Base-by-base conservation (phyloP, 2,888 invertebrate genomes). In the Hypercompe scribonia region DNA sequence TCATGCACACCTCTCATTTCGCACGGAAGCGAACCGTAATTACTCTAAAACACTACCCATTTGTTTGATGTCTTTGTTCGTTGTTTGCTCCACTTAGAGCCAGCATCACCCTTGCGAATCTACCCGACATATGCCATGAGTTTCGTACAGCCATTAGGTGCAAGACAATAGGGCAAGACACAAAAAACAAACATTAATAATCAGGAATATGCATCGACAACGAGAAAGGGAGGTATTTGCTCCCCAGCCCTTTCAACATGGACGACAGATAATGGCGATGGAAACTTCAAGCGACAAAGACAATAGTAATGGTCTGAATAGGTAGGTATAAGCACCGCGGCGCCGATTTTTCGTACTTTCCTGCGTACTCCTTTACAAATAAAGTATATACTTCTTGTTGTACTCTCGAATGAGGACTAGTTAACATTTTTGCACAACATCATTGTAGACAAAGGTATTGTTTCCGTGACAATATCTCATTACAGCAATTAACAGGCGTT, bases 51-150 rank as follows among this genome's bases (percentile, higher is more conserved):
- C 95, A 94, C 94, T 94, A 93, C 94, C 94, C 95, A 95, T 95
- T 95, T 95, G 95, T 95, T 95, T 95, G 95, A 95, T 95, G 95
- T 95, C 95, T 95, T 94, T 95, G 95, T 95, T 94, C 94, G 92
- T 92, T 95, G 95, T 95, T 95, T 94, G 94, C 92, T 94, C 93
- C 94, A 94, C 94, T 95, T 93, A 94, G 93, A 92, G 92, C 91
- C 91, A 92, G 91, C 91, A 94, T 94, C 94, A 91, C 94, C 95
- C 94, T 92, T 90, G 90, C 90, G 92, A 93, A 93, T 90, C 89
- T 90, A 88, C 89, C 90, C 91, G 90, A 93, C 94, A 93, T 93
- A 94, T 92, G 92, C 93, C 91, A 89, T 88, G 91, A 91, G 91
- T 92, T 92, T 91, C 90, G 90, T 90, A 89, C 91, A 90, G 89